These are phyloP conservation scores for Gymnoscopelus braueri DNA, from an alignment of 2,797 vertebrate genomes.

Conservation along the genomic window DNA sequence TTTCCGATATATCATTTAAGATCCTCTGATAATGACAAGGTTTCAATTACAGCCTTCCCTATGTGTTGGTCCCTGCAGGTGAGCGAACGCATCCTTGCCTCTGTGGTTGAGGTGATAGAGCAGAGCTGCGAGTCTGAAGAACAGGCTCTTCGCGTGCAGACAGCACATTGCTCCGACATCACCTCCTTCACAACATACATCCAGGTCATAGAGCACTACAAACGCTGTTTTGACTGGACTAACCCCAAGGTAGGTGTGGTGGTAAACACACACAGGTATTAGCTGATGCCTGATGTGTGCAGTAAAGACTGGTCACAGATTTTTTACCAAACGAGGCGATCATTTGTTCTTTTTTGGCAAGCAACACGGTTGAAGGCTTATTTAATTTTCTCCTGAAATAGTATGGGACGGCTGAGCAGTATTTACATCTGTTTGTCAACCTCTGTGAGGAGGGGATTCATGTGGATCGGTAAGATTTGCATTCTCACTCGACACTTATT, in stretches of 20 bases:
- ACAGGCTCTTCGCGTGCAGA: constrained; percentile 11
- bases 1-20: too few species aligned
- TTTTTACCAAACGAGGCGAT: too few species aligned
- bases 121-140: constrained; percentile 25
- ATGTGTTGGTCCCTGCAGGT: constrained; percentile 6
- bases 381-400: constrained; percentile 2
- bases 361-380: too few species aligned
- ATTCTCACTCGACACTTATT: neutral
- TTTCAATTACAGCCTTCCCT: constrained; percentile 17
- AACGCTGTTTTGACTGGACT: constrained; percentile 33
- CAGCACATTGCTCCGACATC: constrained; percentile 14
- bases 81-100: constrained; percentile 6
- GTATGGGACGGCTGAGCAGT: constrained; percentile 24
- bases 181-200: constrained; percentile 14
- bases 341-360: too few species aligned
- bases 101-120: constrained; percentile 11
- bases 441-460: constrained; percentile 24
- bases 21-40: neutral
- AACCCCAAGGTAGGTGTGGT: constrained; percentile 22
- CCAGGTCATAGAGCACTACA: constrained; percentile 34
- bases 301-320: too few species aligned
- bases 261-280: neutral
- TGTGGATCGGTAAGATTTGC: constrained; percentile 31
- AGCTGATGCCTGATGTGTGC: too few species aligned
- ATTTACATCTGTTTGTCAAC: constrained; percentile 36